A percentile compares a stretch with the other conserved stretches of the same genome.
phyloP scores from a whole-genome alignment of 2,113 vertebrate species.

The Accipiter cooperii region DNA sequence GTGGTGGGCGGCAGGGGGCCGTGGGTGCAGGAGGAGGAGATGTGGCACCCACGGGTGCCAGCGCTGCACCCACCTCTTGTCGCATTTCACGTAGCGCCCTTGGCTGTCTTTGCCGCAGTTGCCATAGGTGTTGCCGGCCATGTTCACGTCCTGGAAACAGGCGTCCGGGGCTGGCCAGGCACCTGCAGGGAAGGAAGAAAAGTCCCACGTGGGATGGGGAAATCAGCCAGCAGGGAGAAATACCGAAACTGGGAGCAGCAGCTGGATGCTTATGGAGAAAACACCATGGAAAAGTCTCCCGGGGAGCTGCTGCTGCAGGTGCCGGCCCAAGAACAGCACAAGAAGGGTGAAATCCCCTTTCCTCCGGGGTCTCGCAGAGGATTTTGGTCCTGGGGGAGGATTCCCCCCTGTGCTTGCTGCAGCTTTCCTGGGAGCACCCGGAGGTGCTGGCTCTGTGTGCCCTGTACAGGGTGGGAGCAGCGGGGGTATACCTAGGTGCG shows the following conservation, averaged over 20 bases:
- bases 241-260: rapidly evolving
- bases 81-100: conserved; percentile 81
- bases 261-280: background rate
- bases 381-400: background rate
- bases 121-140: conserved; percentile 83
- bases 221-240: background rate
- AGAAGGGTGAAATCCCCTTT: background rate
- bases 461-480: background rate
- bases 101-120: conserved; percentile 86
- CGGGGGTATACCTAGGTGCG: rapidly evolving
- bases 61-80: conserved; percentile 70
- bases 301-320: background rate
- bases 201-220: rapidly evolving
- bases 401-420: background rate
- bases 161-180: conserved; percentile 84
- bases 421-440: background rate
- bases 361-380: background rate
- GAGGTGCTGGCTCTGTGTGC: background rate
- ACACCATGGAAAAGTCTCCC: rapidly evolving
- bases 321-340: background rate
- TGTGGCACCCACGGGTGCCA: background rate
- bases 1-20: background rate
- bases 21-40: background rate
- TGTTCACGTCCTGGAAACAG: conserved; percentile 89
- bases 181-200: conserved; percentile 60